These are phyloP conservation scores for Hedychridium roseum DNA, from an alignment of 2,888 invertebrate genomes.

Conservation along the genomic window DNA sequence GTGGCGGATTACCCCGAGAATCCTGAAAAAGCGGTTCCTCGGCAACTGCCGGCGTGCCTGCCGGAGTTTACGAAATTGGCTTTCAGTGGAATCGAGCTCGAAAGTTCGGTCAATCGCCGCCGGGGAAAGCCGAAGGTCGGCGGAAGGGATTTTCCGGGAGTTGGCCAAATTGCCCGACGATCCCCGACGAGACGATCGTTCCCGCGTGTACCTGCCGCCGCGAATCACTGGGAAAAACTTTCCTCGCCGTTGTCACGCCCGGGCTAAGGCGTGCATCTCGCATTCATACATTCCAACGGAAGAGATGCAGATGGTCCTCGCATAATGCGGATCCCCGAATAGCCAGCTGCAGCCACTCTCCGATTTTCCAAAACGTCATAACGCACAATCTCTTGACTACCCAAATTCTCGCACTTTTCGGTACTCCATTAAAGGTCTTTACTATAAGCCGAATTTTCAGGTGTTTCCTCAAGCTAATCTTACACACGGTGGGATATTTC, in stretches of 20 bases:
- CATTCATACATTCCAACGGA: conserved; percentile 48
- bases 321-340: conserved; percentile 35
- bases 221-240: conserved; percentile 33
- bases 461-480: no score
- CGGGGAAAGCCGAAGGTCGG: conserved; percentile 6
- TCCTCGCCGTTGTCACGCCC: conserved; percentile 35
- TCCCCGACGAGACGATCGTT: conserved; percentile 33
- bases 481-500: no score
- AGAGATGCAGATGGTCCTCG: conserved; percentile 48
- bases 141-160: conserved; percentile 32
- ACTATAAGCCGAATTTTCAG: no score
- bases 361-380: conserved; percentile 29
- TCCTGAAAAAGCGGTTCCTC: conserved; percentile 35
- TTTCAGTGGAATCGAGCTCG: conserved; percentile 25
- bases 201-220: conserved; percentile 27
- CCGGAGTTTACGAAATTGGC: conserved; percentile 37
- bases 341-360: conserved; percentile 29
- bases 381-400: no score
- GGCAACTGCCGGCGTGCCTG: conserved; percentile 30
- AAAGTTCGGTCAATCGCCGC: conserved; percentile 34
- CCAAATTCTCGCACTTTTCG: no score
- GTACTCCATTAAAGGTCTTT: no score
- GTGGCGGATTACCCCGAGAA: conserved; percentile 7
- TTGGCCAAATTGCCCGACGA: conserved; percentile 40
- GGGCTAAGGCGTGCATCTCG: conserved; percentile 31